Evolutionary conservation across 2,888 invertebrate genomes (phyloP).

Genomic region (Ptilodon capucinus): DNA sequence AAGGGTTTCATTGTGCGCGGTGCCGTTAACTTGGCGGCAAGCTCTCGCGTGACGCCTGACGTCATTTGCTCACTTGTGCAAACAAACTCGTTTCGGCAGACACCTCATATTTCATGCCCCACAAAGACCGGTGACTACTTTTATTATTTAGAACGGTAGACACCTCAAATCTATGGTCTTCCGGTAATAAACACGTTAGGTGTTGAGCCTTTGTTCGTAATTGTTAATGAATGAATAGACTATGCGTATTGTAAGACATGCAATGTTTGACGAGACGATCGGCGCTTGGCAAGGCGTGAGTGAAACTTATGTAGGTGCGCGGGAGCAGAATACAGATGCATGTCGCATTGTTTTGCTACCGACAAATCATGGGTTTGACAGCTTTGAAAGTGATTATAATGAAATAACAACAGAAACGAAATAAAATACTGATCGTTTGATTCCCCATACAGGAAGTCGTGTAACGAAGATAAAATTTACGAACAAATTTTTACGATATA

Average conservation of each 20-base stretch:
- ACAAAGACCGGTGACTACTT: conserved; percentile 30
- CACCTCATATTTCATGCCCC: conserved; percentile 41
- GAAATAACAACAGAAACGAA: too few relatives aligned
- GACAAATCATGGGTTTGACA: too few relatives aligned
- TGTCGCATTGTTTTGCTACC: conserved; percentile 27
- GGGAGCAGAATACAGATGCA: conserved; percentile 44
- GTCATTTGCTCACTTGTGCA: conserved; percentile 54
- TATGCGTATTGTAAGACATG: conserved; percentile 1
- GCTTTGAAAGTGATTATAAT: too few relatives aligned
- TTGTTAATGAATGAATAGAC: not conserved
- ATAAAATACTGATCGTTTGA: too few relatives aligned
- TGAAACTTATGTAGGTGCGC: conserved; percentile 38
- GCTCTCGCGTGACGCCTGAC: conserved; percentile 35
- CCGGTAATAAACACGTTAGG: conserved; percentile 28
- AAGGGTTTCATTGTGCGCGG: conserved; percentile 36
- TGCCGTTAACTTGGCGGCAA: conserved; percentile 49
- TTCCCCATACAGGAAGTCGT: too few relatives aligned
- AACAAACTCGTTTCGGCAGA: conserved; percentile 43
- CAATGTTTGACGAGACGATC: conserved; percentile 18
- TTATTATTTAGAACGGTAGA: conserved; percentile 34
- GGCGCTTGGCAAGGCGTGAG: conserved; percentile 32
- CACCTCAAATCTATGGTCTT: conserved; percentile 33
- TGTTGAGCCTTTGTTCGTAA: conserved; percentile 29
- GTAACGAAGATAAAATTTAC: too few relatives aligned
- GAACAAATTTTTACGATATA: too few relatives aligned